phyloP scores from a whole-genome alignment of 2,113 vertebrate species.

The Istiophorus platypterus region DNA sequence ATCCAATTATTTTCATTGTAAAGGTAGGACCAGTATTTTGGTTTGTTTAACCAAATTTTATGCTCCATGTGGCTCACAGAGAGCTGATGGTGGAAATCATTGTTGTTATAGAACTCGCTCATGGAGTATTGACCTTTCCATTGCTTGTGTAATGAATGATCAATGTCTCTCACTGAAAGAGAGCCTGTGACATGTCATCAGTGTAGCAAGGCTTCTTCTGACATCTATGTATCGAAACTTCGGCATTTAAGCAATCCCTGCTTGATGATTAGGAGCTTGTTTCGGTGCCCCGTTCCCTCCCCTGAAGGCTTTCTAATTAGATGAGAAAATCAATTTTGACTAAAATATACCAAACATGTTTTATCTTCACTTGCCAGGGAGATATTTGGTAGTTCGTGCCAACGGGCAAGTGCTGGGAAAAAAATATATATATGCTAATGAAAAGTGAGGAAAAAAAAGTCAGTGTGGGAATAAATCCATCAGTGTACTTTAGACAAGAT shows the following conservation, averaged over 20 bases:
- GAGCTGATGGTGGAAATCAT: not conserved
- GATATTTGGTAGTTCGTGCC: conserved; percentile 56
- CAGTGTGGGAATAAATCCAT: conserved; percentile 42
- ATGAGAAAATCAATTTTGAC: conserved; percentile 68
- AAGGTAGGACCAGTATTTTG: not conserved
- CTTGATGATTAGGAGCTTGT: conserved; percentile 31
- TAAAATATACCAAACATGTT: conserved; percentile 51
- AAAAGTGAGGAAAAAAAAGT: conserved; percentile 16
- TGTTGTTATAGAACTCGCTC: conserved; percentile 20
- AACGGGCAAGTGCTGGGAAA: conserved; percentile 36
- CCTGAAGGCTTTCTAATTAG: conserved; percentile 66
- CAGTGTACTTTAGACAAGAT: conserved; percentile 49
- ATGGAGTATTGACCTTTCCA: conserved; percentile 39
- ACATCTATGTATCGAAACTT: conserved; percentile 33
- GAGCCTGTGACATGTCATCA: conserved; percentile 23
- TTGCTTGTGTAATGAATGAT: conserved; percentile 48
- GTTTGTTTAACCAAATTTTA: not conserved
- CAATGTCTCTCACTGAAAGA: conserved; percentile 35
- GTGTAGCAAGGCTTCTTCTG: not conserved
- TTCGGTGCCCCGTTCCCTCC: conserved; percentile 18
- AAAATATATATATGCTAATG: conserved; percentile 61
- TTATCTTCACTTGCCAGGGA: conserved; percentile 68
- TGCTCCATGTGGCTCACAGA: not conserved
- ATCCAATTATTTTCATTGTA: not conserved
- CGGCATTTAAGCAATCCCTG: conserved; percentile 27